Percentiles rank a stretch among this genome's conserved stretches.
Conservation (phyloP, 2,113 vertebrate species). For the Turnix velox region DNA sequence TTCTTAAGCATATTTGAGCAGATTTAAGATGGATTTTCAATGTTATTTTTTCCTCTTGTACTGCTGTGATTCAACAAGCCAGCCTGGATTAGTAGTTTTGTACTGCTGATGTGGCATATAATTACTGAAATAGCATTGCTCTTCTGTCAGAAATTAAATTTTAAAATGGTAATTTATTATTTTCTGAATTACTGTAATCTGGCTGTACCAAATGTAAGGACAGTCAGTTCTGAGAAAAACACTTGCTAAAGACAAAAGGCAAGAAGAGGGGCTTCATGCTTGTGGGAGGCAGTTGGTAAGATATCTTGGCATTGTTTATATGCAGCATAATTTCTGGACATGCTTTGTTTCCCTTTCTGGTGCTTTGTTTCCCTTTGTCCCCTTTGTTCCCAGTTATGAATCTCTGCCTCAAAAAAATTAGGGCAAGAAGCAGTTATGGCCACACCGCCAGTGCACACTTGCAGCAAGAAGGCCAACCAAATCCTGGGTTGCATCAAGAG, state of each 20-base stretch:
- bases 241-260: neutral
- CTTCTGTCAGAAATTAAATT: neutral
- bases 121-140: neutral
- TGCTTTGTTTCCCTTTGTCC: no score
- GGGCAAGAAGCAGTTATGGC: neutral
- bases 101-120: neutral
- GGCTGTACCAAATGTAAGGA: neutral
- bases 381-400: neutral
- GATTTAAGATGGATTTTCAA: neutral
- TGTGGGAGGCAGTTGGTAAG: neutral
- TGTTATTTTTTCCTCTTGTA: neutral
- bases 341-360: no score
- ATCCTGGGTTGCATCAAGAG: no score
- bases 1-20: neutral
- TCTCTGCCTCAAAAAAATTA: neutral
- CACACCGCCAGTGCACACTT: no score
- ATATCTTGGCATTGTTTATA: neutral
- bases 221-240: neutral
- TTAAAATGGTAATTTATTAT: neutral
- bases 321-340: accelerated
- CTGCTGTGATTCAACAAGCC: neutral
- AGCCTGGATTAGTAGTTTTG: neutral
- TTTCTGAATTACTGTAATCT: neutral
- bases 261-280: neutral
- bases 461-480: no score